Conservation (phyloP, 2,797 vertebrate genomes). For the Eleutherodactylus coqui region DNA sequence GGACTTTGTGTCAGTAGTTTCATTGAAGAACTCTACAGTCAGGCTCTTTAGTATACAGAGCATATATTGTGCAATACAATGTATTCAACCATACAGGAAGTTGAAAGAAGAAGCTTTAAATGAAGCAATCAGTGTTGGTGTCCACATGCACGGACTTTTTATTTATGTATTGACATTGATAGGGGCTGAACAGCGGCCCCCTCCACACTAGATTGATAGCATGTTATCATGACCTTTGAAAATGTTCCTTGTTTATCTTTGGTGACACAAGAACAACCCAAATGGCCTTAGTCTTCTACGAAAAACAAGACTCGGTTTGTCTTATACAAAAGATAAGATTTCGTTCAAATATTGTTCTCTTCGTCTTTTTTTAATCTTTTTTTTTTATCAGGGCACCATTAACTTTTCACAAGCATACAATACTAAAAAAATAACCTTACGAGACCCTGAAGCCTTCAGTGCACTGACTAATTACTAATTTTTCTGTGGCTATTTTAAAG, state of each 20-base stretch:
- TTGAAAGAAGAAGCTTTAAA: background rate
- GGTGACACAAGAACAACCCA: constrained; percentile 50
- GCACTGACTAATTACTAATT: background rate
- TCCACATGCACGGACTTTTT: background rate
- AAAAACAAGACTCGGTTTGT: constrained; percentile 1
- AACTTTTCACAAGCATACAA: background rate
- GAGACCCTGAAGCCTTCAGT: background rate
- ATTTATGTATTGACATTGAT: constrained; percentile 26
- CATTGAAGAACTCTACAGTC: no score
- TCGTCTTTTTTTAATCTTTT: no score
- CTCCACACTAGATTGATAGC: constrained; percentile 60
- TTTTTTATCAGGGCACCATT: background rate
- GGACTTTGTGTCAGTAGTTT: no score
- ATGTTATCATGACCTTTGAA: constrained; percentile 67
- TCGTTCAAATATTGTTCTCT: background rate
- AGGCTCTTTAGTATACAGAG: no score
- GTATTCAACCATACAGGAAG: no score
- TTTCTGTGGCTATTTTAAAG: background rate
- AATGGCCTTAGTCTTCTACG: background rate
- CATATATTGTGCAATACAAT: background rate
- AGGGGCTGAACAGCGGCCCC: constrained; percentile 53
- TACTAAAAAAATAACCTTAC: background rate
- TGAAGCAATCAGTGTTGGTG: background rate
- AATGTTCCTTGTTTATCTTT: constrained; percentile 65
- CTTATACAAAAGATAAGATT: no score